These are phyloP conservation scores for Pseudochirops corinnae DNA, from an alignment of 2,797 vertebrate genomes.

Conservation along the genomic window DNA sequence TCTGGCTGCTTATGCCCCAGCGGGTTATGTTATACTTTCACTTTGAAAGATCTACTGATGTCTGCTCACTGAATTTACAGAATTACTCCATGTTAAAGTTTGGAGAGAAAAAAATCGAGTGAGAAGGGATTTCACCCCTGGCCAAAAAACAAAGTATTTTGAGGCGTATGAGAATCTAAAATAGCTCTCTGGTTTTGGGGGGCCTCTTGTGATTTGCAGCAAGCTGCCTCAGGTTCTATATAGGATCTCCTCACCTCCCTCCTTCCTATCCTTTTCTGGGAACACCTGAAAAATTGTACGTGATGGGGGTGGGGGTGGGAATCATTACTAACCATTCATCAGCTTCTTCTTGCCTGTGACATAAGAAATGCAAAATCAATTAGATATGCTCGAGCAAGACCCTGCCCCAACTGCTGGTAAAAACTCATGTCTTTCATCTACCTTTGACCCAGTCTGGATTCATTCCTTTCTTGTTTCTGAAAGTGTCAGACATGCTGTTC, in stretches of 20 bases:
- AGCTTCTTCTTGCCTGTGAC: neutral
- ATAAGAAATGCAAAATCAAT: neutral
- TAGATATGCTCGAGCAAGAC: neutral
- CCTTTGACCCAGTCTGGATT: neutral
- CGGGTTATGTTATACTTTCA: neutral
- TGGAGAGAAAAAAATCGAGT: neutral
- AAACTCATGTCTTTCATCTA: neutral
- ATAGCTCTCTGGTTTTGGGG: neutral
- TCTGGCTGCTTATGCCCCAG: neutral
- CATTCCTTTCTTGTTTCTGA: neutral
- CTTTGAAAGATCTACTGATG: neutral
- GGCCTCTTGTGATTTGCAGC: neutral
- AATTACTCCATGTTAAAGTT: neutral
- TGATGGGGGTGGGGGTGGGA: too few relatives aligned
- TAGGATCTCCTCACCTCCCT: neutral
- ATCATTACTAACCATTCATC: neutral
- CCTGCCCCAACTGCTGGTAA: neutral
- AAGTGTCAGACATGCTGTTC: neutral
- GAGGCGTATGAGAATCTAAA: neutral
- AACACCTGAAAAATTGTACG: neutral
- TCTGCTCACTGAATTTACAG: neutral
- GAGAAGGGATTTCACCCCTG: neutral
- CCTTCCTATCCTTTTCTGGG: neutral
- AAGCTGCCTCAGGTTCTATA: neutral
- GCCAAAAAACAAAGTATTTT: neutral